phyloP scores from a whole-genome alignment of 2,888 invertebrate species.

The Amiota mariae region DNA sequence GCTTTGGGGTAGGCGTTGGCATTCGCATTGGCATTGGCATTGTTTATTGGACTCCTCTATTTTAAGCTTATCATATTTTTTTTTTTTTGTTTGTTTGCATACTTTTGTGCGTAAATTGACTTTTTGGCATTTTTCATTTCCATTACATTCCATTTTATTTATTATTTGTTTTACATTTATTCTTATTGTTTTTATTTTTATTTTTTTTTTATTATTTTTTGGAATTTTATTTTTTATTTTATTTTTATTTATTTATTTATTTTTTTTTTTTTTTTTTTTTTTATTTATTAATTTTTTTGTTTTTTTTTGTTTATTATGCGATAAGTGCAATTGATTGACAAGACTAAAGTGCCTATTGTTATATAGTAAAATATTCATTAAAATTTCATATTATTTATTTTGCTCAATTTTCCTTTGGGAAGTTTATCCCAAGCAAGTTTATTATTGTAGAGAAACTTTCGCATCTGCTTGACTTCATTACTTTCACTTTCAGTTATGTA shows the following conservation, averaged over 20 bases:
- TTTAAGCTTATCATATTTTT: conserved; percentile 2
- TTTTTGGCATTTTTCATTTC: not conserved
- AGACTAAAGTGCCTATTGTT: too few relatives aligned
- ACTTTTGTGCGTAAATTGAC: conserved; percentile 52
- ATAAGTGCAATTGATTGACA: not conserved
- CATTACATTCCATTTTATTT: not conserved
- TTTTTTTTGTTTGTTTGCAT: conserved; percentile 50
- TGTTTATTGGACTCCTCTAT: not conserved
- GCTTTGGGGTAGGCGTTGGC: too few relatives aligned
- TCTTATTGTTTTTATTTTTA: not conserved
- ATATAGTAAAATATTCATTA: not conserved
- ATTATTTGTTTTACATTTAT: conserved; percentile 5
- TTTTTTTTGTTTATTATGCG: not conserved
- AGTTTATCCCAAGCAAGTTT: not conserved
- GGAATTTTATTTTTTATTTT: too few relatives aligned
- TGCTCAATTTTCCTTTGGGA: not conserved
- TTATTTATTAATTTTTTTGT: conserved; percentile 8
- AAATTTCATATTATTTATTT: not conserved
- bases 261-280: conserved; percentile 6
- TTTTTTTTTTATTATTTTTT: not conserved
- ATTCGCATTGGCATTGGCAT: too few relatives aligned
- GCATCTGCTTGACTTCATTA: conserved; percentile 37
- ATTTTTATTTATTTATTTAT: conserved; percentile 5
- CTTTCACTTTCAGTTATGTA: not conserved
- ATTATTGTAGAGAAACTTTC: conserved; percentile 21